These are phyloP conservation scores for Serilophus lunatus DNA, from an alignment of 2,113 vertebrate species.

Conservation along the genomic window DNA sequence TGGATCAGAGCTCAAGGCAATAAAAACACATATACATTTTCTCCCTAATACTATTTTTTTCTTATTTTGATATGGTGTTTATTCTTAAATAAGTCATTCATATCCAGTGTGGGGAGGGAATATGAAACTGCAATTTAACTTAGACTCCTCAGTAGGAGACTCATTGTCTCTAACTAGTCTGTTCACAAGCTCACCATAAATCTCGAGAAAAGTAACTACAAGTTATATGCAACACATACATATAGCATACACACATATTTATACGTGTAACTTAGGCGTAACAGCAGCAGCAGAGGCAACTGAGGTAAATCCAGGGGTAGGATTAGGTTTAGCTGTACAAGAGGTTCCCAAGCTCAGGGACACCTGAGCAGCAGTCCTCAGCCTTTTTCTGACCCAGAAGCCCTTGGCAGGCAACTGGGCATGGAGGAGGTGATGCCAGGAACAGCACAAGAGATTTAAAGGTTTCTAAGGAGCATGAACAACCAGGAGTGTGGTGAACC, in stretches of 20 bases:
- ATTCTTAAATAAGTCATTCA: not conserved
- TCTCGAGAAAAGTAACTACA: not conserved
- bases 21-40: not conserved
- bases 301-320: not conserved
- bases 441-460: not conserved
- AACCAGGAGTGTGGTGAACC: not conserved
- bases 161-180: not conserved
- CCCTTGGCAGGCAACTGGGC: too few species aligned
- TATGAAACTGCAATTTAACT: not conserved
- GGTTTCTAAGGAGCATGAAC: not conserved
- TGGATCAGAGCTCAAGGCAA: not conserved
- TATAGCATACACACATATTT: not conserved
- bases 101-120: accelerated
- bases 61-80: not conserved
- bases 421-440: not conserved
- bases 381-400: not conserved
- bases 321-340: not conserved
- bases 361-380: not conserved
- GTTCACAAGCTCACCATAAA: not conserved
- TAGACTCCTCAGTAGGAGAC: not conserved
- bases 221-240: not conserved
- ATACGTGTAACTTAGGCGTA: too few species aligned
- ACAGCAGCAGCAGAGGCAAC: not conserved
- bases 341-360: not conserved
- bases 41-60: not conserved